Conservation (phyloP, 2,797 vertebrate species). For the Labroides dimidiatus region DNA sequence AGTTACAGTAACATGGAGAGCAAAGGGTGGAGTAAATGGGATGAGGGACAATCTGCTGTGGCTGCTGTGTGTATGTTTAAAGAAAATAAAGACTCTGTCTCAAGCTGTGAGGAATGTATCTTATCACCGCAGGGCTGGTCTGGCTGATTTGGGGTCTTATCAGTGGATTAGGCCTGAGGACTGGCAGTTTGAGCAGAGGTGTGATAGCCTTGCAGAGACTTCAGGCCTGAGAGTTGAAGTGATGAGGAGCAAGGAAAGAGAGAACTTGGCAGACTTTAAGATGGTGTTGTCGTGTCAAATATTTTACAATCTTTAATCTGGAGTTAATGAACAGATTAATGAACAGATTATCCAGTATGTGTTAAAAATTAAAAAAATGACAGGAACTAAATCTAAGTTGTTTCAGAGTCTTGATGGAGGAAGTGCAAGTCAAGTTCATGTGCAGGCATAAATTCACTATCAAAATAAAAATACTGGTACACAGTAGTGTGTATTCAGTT, state of each 20-base stretch:
- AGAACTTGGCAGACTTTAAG: conserved; percentile 51
- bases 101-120: conserved; percentile 67
- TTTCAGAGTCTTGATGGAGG: conserved; percentile 25
- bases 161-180: conserved; percentile 53
- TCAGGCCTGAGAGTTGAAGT: conserved; percentile 40
- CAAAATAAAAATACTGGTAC: conserved; percentile 19
- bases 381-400: conserved; percentile 39
- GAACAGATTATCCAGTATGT: conserved; percentile 15
- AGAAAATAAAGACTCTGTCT: conserved; percentile 20
- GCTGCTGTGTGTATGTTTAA: background rate
- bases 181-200: conserved; percentile 37
- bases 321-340: conserved; percentile 35
- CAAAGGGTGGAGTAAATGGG: conserved; percentile 3
- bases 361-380: conserved; percentile 34
- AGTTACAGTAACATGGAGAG: conserved; percentile 32
- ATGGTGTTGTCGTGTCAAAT: conserved; percentile 30
- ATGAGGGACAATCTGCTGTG: conserved; percentile 10
- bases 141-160: conserved; percentile 71
- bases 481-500: background rate
- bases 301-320: conserved; percentile 21
- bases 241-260: conserved; percentile 30
- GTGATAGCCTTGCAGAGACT: conserved; percentile 48
- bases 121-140: conserved; percentile 69
- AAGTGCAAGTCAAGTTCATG: conserved; percentile 31
- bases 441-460: conserved; percentile 24